phyloP scores from a whole-genome alignment of 2,888 invertebrate species.

The Platypus cylindrus region DNA sequence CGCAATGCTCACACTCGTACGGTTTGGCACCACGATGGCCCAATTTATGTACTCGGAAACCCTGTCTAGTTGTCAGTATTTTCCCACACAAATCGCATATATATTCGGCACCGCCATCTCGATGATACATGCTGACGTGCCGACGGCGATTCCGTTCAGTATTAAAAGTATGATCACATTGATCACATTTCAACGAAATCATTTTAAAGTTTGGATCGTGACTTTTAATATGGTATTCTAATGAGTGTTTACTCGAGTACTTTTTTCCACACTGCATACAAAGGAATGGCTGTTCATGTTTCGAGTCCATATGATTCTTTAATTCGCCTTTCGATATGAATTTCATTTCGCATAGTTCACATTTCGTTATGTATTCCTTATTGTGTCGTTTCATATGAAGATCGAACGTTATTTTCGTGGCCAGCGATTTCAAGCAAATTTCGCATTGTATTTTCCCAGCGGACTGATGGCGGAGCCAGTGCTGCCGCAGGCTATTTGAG shows the following conservation, averaged over 20 bases:
- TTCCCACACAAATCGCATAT: conserved; percentile 27
- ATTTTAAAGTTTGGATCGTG: conserved; percentile 9
- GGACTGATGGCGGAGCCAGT: conserved; percentile 8
- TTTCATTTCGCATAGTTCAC: conserved; percentile 12
- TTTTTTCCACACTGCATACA: conserved; percentile 7
- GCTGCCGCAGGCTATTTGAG: neutral
- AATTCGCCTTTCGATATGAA: conserved; percentile 13
- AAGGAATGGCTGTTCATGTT: conserved; percentile 8
- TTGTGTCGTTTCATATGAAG: conserved; percentile 33
- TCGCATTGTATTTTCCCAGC: conserved; percentile 4
- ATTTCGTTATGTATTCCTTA: conserved; percentile 25
- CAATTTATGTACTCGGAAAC: conserved; percentile 28
- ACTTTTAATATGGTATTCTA: conserved; percentile 5
- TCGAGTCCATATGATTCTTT: conserved; percentile 13
- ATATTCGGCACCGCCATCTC: conserved; percentile 17
- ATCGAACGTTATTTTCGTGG: conserved; percentile 16
- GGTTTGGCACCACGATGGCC: conserved; percentile 29
- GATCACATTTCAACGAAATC: conserved; percentile 4
- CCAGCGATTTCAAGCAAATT: conserved; percentile 20
- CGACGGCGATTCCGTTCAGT: conserved; percentile 4
- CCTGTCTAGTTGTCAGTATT: conserved; percentile 19
- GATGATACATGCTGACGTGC: conserved; percentile 1
- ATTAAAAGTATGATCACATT: conserved; percentile 10
- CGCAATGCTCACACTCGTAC: conserved; percentile 14
- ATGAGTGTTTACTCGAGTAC: conserved; percentile 2